These are phyloP conservation scores for Aricia artaxerxes DNA, from an alignment of 2,888 invertebrate species.

Conservation along the genomic window DNA sequence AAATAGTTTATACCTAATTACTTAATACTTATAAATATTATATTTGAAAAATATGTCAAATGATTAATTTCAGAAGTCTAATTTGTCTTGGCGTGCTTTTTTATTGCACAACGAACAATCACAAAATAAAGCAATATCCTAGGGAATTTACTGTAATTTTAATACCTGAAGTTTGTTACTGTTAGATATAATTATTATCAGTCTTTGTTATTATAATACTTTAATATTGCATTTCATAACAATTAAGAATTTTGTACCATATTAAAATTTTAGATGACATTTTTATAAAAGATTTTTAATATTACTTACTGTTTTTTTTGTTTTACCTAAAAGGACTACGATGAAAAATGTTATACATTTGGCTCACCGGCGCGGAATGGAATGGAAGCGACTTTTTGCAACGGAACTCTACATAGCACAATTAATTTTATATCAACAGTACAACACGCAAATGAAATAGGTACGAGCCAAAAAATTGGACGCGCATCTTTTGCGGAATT, in stretches of 20 bases:
- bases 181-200: background rate
- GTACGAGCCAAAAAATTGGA: too few species aligned
- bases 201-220: slow-evolving; percentile 15
- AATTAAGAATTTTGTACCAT: slow-evolving; percentile 21
- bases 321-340: background rate
- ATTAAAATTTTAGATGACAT: slow-evolving; percentile 7
- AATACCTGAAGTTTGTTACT: slow-evolving; percentile 21
- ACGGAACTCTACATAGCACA: too few species aligned
- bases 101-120: background rate
- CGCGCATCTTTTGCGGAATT: too few species aligned
- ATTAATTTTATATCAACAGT: too few species aligned
- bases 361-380: too few species aligned
- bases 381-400: too few species aligned
- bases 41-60: background rate
- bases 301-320: background rate
- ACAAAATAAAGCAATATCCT: background rate
- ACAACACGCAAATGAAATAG: too few species aligned
- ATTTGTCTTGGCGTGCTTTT: background rate
- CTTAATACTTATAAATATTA: background rate
- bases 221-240: slow-evolving; percentile 26
- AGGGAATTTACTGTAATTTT: background rate
- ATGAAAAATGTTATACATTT: too few species aligned
- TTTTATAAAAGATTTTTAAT: slow-evolving; percentile 25
- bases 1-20: background rate
- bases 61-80: too few species aligned